A percentile compares a stretch with the other conserved stretches of the same genome.
These are phyloP conservation scores for Cervus canadensis DNA, from an alignment of 2,113 vertebrate species.

Conservation along the genomic window DNA sequence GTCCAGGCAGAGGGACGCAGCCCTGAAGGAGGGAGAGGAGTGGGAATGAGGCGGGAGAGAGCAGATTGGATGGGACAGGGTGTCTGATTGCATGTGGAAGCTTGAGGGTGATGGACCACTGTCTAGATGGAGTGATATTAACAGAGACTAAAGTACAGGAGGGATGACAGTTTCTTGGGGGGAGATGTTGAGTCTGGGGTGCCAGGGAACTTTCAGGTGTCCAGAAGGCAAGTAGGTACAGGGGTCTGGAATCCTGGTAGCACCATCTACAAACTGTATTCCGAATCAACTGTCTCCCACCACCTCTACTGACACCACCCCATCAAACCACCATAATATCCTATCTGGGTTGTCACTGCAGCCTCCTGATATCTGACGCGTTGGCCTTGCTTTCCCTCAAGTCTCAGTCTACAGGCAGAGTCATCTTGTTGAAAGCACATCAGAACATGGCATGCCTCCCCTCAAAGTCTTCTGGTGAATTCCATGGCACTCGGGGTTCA, in stretches of 20 bases:
- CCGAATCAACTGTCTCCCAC: fast-evolving
- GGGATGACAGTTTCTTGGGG: neutral
- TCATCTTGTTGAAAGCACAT: neutral
- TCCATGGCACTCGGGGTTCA: neutral
- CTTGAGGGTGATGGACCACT: too few species aligned
- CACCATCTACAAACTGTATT: neutral
- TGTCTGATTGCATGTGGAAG: fast-evolving
- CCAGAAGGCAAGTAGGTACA: neutral
- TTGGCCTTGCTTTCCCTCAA: neutral
- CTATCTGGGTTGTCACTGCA: neutral
- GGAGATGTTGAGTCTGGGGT: neutral
- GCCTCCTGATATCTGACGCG: neutral
- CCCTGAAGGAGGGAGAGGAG: neutral
- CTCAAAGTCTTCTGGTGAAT: neutral
- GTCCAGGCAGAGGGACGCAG: neutral
- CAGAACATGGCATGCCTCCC: neutral
- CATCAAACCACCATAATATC: neutral
- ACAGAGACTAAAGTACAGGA: neutral
- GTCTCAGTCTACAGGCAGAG: neutral
- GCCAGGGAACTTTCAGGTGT: neutral
- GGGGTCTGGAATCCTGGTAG: neutral
- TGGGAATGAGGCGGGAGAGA: neutral
- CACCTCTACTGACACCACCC: neutral
- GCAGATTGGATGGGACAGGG: neutral
- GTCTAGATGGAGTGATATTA: neutral